Base-by-base conservation (phyloP, 2,113 vertebrate species). In the Nettapus auritus region DNA sequence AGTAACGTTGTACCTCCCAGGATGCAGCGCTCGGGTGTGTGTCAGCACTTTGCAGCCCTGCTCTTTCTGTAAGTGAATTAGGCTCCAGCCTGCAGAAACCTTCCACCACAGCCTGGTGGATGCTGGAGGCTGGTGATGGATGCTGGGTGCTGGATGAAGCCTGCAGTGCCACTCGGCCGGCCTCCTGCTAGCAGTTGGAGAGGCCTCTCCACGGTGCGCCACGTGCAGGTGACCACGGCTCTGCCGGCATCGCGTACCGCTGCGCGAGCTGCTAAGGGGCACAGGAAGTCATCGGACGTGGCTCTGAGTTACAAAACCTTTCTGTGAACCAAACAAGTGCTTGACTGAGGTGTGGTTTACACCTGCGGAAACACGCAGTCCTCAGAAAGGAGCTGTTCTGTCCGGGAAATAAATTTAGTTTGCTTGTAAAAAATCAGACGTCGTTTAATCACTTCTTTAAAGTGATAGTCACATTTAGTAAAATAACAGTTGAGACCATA, bases 221-320 rank as follows among this genome's bases (percentile, higher is more conserved):
- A 6, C 1, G 3, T 2, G 34, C 29, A 3, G 12, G 21, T 12
- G 71, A 2, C 3, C 1, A 1, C 2, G 5, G 66, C 48, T 33
- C n/a, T 4, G 16, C 1, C 19, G 11, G 9, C 6, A 6, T 4
- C 63, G 55, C 55, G 0, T 6, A 4, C 57, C 6, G n/a, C 17
- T 15, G 5, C 4, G 3, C 1, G 3, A 26, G 33, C 9, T 11
- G 53, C 7, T 0, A 3, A 33, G 64, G 4, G 19, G 9, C 0
- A 0, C 1, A 0, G 44, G 44, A 52, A 55, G n/a, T 21, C 1
- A 1, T 4, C 9, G 63, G 70, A 12, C 17, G 42, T 2, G 20
- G 36, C 52, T 55, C 25, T 1, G 82, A 36, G 4, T 36, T 9
- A 3, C 57, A 1, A 3, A 40, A 4, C 11, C 48, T 5, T 7